Evolutionary conservation across 2,113 vertebrate genomes (phyloP).

Genomic region (Puma concolor): DNA sequence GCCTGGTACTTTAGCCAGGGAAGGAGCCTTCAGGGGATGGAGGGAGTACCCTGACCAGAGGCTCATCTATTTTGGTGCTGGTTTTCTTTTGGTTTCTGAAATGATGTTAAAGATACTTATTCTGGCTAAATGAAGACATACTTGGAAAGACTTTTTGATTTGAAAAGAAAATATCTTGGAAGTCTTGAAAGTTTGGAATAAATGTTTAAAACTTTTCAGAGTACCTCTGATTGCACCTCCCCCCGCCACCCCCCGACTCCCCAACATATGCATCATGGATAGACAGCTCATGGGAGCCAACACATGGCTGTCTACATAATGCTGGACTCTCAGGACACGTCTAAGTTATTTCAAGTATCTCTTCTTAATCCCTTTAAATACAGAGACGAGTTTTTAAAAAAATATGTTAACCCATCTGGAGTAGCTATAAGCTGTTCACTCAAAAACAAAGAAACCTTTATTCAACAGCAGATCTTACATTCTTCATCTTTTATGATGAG

Average conservation of each 20-base stretch:
- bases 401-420: neutral
- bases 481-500: neutral
- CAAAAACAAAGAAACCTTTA: slow-evolving; percentile 32
- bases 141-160: neutral
- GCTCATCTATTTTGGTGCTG: neutral
- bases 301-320: neutral
- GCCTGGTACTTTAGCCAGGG: neutral
- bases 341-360: neutral
- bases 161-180: neutral
- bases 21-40: neutral
- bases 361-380: neutral
- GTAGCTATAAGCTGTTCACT: neutral
- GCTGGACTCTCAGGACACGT: neutral
- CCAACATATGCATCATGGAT: fast-evolving
- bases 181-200: slow-evolving; percentile 10
- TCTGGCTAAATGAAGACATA: neutral
- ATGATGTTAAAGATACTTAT: neutral
- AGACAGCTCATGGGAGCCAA: neutral
- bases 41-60: neutral
- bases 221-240: neutral
- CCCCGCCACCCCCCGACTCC: fast-evolving
- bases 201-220: neutral
- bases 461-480: slow-evolving; percentile 10
- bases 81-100: slow-evolving; percentile 44
- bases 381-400: neutral